Base-by-base conservation (phyloP, 2,888 invertebrate genomes). In the Encarsia formosa region DNA sequence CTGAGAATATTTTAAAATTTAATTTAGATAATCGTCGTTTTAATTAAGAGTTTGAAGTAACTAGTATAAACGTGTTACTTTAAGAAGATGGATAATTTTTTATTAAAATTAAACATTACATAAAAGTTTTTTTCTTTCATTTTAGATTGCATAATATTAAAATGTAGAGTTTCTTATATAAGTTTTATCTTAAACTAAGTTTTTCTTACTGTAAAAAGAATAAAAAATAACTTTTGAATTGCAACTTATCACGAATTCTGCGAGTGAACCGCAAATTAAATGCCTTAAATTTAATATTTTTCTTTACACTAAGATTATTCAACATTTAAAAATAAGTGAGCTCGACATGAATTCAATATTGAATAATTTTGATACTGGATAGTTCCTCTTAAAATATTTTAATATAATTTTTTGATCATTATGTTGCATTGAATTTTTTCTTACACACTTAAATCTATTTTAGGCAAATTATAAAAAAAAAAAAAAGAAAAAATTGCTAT, bases 201-300 rank as follows among this genome's bases (percentile, higher is more conserved):
- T 35, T 29, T 38, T 41, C 18, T 35, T 43, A 48, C 37, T 52
- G 44, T 52, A 48, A 40, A 49, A 53, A 49, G 35, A 31, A 45
- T 49, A 45, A 44, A 52, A 52, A 49, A 53, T 49, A 53, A 49
- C 29, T 40, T 40, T 53, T 31, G 44, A 53, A 49, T 49, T 49
- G 40, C 53, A 45, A 40, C 34, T 18, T 22, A 18, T 18, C 38
- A 18, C 37, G 38, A 34, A 13, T 8, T 13, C 29, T 29, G 29
- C 29, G 29, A 29, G 13, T 9, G 8, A 13, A 29, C 29, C 29
- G 13, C 29, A 29, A 29, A 9, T 13, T 29, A 29, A 29, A 29
- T 29, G 29, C 29, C 13, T 13, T 13, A 29, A 9, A 29, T 29
- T 29, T 13, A 13, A 29, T 29, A 29, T 29, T 9, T n/a, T 9